A percentile compares a stretch with the other conserved stretches of the same genome.
Evolutionary conservation across 2,888 invertebrate genomes (phyloP).

Genomic region (Eudemis profundana): DNA sequence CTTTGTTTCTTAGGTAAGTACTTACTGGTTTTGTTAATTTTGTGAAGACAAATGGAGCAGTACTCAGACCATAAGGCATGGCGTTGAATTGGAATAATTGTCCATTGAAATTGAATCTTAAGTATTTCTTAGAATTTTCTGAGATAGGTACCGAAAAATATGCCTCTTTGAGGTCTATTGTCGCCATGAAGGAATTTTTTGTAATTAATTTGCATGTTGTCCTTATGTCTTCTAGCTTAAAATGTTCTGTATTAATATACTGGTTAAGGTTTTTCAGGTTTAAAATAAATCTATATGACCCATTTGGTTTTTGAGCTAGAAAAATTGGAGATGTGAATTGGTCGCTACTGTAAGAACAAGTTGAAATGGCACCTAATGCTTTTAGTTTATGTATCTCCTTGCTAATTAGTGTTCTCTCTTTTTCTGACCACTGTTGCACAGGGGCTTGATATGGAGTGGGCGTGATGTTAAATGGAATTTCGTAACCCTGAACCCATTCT

Average conservation of each 20-base stretch:
- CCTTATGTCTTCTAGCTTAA: conserved; percentile 45
- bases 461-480: conserved; percentile 36
- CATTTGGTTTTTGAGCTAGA: conserved; percentile 41
- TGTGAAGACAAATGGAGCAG: too few relatives aligned
- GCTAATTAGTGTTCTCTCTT: conserved; percentile 17
- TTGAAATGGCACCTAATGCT: conserved; percentile 27
- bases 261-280: conserved; percentile 37
- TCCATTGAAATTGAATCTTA: conserved; percentile 41
- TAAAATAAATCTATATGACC: conserved; percentile 42
- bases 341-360: conserved; percentile 13
- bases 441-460: conserved; percentile 20
- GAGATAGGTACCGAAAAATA: conserved; percentile 37
- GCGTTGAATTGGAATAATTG: conserved; percentile 42
- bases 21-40: conserved; percentile 41
- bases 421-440: conserved; percentile 9
- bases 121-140: conserved; percentile 32
- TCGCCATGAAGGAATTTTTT: conserved; percentile 24
- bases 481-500: conserved; percentile 40
- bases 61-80: conserved; percentile 41
- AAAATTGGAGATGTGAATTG: conserved; percentile 43
- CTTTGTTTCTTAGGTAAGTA: conserved; percentile 9
- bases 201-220: conserved; percentile 36
- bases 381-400: conserved; percentile 34
- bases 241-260: conserved; percentile 35
- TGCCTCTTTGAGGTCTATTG: conserved; percentile 42